phyloP scores from a whole-genome alignment of 2,797 vertebrate species.

The Epinephelus awoara region DNA sequence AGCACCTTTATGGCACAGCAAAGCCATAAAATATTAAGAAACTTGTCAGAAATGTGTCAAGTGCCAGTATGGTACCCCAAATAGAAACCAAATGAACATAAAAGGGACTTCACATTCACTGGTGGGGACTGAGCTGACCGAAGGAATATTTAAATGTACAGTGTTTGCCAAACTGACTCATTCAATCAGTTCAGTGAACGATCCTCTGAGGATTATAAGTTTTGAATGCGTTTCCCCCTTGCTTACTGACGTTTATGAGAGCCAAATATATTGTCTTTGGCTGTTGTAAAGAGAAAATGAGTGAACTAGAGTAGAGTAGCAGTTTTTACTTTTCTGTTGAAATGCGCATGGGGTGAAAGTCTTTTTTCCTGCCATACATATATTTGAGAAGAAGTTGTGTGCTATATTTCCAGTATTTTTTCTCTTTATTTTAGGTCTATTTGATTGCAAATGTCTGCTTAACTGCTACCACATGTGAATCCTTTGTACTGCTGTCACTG shows the following conservation, averaged over 20 bases:
- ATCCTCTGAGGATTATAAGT: constrained; percentile 27
- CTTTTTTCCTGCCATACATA: constrained; percentile 17
- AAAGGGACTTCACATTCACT: constrained; percentile 43
- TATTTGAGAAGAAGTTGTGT: constrained; percentile 36
- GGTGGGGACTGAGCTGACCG: constrained; percentile 39
- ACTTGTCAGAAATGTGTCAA: constrained; percentile 20
- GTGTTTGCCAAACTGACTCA: constrained; percentile 50
- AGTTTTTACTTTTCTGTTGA: background rate
- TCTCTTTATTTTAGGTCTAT: constrained; percentile 56
- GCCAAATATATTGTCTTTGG: constrained; percentile 34
- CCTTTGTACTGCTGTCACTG: constrained; percentile 71
- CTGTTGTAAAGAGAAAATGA: constrained; percentile 31
- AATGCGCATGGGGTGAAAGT: constrained; percentile 6
- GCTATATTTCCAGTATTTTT: constrained; percentile 49
- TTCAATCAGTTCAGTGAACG: constrained; percentile 26
- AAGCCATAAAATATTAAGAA: constrained; percentile 18
- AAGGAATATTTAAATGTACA: constrained; percentile 46
- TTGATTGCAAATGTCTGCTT: constrained; percentile 64
- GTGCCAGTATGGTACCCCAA: constrained; percentile 29
- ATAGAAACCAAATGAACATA: constrained; percentile 57
- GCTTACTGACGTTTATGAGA: constrained; percentile 50
- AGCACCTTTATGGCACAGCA: background rate
- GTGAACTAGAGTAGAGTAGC: background rate
- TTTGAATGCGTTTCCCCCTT: constrained; percentile 46
- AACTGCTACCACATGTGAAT: constrained; percentile 77